A percentile compares a stretch with the other conserved stretches of the same genome.
These are phyloP conservation scores for Bergia sp. DNA, from an alignment of 92 coral and sea anemone species.

Conservation along the genomic window DNA sequence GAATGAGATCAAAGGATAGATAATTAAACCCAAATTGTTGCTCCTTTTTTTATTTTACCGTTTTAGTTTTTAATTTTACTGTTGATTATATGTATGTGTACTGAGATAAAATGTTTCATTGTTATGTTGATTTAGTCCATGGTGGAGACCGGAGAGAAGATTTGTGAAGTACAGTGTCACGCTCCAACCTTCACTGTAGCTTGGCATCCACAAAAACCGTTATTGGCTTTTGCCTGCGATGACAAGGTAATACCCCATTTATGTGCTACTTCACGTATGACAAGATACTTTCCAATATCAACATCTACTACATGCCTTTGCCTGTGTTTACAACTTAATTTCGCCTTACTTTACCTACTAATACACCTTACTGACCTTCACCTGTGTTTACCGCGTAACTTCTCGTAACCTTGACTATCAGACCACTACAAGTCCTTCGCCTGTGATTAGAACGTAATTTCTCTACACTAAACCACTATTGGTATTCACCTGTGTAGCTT, in stretches of 20 bases:
- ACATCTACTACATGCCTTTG: background rate
- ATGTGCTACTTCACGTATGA: background rate
- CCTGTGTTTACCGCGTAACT: background rate
- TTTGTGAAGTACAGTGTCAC: constrained; percentile 95
- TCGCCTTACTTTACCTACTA: background rate
- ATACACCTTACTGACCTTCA: background rate
- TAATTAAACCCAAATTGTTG: background rate
- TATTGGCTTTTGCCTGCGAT: constrained; percentile 96
- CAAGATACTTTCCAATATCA: background rate
- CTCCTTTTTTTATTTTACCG: no score
- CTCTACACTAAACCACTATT: background rate
- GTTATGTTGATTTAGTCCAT: constrained; percentile 69
- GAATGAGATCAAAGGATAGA: background rate
- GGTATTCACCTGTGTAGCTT: background rate
- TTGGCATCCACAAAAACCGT: constrained; percentile 98
- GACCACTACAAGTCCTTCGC: no score
- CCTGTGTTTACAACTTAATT: background rate
- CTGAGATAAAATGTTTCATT: background rate
- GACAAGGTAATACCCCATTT: constrained; percentile 72
- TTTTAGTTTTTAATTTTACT: no score
- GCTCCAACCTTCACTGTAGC: constrained; percentile 99
- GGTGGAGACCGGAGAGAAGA: constrained; percentile 98
- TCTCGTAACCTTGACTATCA: background rate
- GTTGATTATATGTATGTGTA: no score
- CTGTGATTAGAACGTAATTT: no score